Base-by-base conservation (phyloP, 2,888 invertebrate species). In the Nephrotoma flavescens region DNA sequence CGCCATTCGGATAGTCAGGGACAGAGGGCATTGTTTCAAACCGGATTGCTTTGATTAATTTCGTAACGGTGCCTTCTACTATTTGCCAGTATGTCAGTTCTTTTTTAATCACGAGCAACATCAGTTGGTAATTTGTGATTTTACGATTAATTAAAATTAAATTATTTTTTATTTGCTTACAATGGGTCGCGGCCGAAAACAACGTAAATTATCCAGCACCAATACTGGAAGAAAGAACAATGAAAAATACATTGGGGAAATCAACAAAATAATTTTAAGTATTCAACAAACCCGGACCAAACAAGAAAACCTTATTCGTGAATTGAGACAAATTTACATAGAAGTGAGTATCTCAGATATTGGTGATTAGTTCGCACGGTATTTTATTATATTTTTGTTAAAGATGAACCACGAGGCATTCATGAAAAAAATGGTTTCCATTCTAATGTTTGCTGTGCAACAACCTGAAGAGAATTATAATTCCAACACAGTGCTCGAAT, bases 401-500 rank as follows among this genome's bases (percentile, higher is more conserved):
- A 88, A 94, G 94, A 90, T 91, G 88, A 90, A 92, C 2, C 92
- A 94, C 88, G 92, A 94, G 31, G 90, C 90, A 0, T 96, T 96
- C 89, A 92, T 94, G 88, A 91, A 93, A 71, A 93, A 93, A 71
- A 96, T 96, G 88, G 93, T 94, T 71, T 93, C 93, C 89, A 94
- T 94, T 85, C 90, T 96, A 0, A 93, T 93, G 88, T 92, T 94
- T 86, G 92, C 94, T 41, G 93, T 96, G 89, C 93, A 94, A 0
- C 93, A 94, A 86, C 94, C 94, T 11, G 95, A 96, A 88, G 93
- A 94, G 12, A 94, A 95, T 89, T 93, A 94, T 7, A 93, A 93
- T 89, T 94, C 96, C 0, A 94, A 95, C 89, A 92, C 95, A 57
- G 94, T 94, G 0, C 91, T 96, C 1, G 93, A 94, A 87, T 96